phyloP scores from a whole-genome alignment of 2,888 invertebrate genomes.

The Pachycephus smyrnensis region DNA sequence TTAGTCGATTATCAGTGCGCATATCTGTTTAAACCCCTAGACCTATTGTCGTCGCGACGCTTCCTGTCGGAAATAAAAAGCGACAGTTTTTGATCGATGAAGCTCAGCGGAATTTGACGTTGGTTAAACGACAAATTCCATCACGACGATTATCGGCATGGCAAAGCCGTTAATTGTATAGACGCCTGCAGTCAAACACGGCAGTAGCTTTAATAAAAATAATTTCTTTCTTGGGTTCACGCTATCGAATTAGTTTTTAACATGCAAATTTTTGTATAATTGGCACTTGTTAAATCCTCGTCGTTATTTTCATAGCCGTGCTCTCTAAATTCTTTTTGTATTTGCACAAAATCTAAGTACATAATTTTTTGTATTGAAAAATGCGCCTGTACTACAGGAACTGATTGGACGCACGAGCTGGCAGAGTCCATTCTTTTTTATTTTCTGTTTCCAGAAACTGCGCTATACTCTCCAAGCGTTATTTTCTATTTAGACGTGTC shows the following conservation, averaged over 20 bases:
- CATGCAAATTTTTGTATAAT: too few species aligned
- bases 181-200: background rate
- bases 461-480: background rate
- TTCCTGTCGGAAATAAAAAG: background rate
- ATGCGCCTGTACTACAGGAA: background rate
- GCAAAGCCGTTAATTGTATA: background rate
- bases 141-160: background rate
- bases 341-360: background rate
- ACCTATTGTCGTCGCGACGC: background rate
- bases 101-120: background rate
- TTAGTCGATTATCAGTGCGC: background rate
- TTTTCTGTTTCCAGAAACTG: background rate
- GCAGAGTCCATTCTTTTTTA: background rate
- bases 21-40: background rate
- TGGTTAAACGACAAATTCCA: background rate
- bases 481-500: background rate
- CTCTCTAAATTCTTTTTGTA: background rate
- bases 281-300: too few species aligned
- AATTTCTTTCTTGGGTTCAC: background rate
- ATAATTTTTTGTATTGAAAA: background rate
- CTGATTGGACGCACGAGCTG: background rate
- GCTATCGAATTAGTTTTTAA: background rate
- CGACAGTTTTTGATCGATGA: background rate
- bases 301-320: too few species aligned
- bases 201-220: background rate